Evolutionary conservation across 2,888 invertebrate species (phyloP).

Genomic region (Odontomyia ornata): DNA sequence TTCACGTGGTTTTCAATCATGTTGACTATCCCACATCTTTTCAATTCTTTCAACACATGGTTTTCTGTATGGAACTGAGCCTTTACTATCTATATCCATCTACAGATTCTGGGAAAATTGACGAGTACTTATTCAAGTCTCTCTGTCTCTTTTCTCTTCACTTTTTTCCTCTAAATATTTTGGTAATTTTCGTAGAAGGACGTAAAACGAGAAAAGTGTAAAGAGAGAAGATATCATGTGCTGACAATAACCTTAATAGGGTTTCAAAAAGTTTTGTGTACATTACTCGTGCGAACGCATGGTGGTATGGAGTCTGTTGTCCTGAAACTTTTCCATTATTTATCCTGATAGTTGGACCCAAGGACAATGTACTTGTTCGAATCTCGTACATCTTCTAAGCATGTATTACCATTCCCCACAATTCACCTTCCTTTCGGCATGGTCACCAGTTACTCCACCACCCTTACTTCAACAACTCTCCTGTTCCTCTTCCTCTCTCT

Average conservation of each 20-base stretch:
- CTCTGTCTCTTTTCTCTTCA: no score
- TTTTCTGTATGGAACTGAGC: background rate
- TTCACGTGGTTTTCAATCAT: background rate
- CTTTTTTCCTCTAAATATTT: no score
- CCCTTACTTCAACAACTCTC: background rate
- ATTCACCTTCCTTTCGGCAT: background rate
- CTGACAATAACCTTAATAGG: background rate
- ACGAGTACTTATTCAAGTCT: background rate
- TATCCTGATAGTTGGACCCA: background rate
- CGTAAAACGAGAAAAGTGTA: background rate
- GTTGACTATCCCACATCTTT: background rate
- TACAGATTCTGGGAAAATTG: background rate
- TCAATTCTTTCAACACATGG: background rate
- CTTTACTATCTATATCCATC: background rate
- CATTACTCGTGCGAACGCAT: background rate
- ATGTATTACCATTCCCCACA: background rate
- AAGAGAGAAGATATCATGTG: background rate
- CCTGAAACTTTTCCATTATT: constrained; percentile 33
- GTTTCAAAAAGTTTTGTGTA: constrained; percentile 37
- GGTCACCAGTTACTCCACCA: background rate
- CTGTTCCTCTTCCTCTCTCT: no score
- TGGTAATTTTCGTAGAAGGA: no score
- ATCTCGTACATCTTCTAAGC: background rate
- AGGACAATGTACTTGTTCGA: constrained; percentile 17
- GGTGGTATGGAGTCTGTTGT: background rate